These are phyloP conservation scores for Paelopatides confundens DNA, from an alignment of 53 echinoderm and acorn worm genomes.

Conservation along the genomic window DNA sequence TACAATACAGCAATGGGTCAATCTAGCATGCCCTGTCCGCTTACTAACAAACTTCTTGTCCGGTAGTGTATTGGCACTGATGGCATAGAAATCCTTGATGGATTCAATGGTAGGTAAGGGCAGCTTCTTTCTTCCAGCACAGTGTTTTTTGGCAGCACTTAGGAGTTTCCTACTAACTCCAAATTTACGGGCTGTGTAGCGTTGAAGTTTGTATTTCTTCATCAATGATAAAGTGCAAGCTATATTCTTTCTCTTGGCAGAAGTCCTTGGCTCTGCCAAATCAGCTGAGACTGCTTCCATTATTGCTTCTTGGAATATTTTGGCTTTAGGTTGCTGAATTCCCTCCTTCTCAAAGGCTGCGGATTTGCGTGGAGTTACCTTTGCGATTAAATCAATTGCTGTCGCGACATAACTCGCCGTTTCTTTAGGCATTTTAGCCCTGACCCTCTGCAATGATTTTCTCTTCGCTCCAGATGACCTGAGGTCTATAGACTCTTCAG, in stretches of 20 bases:
- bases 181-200: neutral
- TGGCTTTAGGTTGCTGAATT: neutral
- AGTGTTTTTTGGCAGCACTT: neutral
- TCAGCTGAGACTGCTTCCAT: neutral
- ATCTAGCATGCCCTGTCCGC: conserved; percentile 47
- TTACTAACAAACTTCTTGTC: conserved; percentile 68
- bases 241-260: neutral
- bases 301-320: neutral
- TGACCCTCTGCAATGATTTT: neutral
- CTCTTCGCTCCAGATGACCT: neutral
- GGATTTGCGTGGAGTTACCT: conserved; percentile 13
- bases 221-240: conserved; percentile 15
- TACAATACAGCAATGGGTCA: conserved; percentile 40
- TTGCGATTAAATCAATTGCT: neutral
- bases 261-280: neutral
- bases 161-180: neutral
- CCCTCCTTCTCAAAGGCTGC: neutral
- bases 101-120: no score
- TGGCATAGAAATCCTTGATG: no score
- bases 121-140: neutral
- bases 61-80: conserved; percentile 42
- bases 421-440: conserved; percentile 7
- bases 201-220: conserved; percentile 45
- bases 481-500: neutral
- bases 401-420: neutral